Base-by-base conservation (phyloP, 2,888 invertebrate genomes). In the Vesta saturnalis region DNA sequence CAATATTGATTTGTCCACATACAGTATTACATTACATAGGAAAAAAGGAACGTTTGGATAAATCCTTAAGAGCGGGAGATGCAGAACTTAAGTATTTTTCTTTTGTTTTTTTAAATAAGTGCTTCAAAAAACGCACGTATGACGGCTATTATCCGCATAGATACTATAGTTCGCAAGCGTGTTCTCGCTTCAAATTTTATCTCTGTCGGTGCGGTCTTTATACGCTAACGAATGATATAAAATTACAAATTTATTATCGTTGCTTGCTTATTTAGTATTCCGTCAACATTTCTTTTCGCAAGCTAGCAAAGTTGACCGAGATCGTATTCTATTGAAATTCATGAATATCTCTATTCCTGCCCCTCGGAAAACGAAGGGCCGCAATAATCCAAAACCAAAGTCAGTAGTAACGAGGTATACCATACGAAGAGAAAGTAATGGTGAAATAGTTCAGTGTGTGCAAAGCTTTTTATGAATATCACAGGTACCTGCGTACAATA, bases 381-480 rank as follows among this genome's bases (percentile, higher is more conserved):
- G 56, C 10, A 10, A 56, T 56, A 35, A 56, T 16, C 35, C 3
- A 15, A 56, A 56, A 30, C 35, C 30, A 23, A 56, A 56, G 15
- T 56, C 56, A 56, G 56, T 56, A 56, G 56, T 56, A 35, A 15
- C 15, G 18, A 56, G 30, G 56, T 56, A 56, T 16, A 56, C 1
- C 10, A 4, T 56, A 30, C 56, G 35, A 30, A 56, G 16, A 16
- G 15, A 6, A 4, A 15, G 15, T 23, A n/a, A n/a, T n/a, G 35
- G 30, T 56, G 56, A 35, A 35, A 35, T 35, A 30, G 35, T 35
- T 21, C 55, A 55, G 55, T 55, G 4, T 55, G 55, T 55, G 55
- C 55, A 56, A 56, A 35, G 47, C 16, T 49, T 12, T 49, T 15
- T 15, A 18, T 49, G 14, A 49, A 18, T 49, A 49, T 49, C 8